Evolutionary conservation across 2,797 vertebrate genomes (phyloP).

Genomic region (Enteromius treurensis): DNA sequence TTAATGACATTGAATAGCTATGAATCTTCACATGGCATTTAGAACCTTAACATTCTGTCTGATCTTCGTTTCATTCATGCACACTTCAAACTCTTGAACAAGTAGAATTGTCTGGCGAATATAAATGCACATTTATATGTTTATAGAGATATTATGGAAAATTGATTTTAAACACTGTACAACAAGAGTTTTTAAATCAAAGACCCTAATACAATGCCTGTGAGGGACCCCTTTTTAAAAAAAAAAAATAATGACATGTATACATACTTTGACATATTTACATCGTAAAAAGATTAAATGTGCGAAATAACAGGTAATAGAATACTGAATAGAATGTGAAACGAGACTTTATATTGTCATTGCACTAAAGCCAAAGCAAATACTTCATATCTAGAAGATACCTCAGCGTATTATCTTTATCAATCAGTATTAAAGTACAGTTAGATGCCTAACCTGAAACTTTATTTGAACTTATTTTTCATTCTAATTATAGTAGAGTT

Average conservation of each 20-base stretch:
- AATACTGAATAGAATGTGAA: neutral
- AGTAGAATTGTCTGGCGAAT: neutral
- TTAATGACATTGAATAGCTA: slow-evolving; percentile 27
- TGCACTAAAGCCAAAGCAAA: neutral
- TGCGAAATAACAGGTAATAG: neutral
- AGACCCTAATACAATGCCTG: neutral
- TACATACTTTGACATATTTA: neutral
- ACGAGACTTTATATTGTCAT: neutral
- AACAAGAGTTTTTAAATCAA: neutral
- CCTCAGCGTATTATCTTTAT: too few relatives aligned
- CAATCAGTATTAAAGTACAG: neutral
- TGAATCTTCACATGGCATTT: slow-evolving; percentile 29
- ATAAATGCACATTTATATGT: neutral
- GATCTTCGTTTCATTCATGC: neutral
- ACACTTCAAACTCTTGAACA: neutral
- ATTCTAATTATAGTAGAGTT: neutral
- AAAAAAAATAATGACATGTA: neutral
- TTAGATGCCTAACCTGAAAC: neutral
- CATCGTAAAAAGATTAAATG: neutral
- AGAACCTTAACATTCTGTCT: slow-evolving; percentile 28
- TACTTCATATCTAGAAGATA: neutral
- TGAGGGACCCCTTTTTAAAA: neutral
- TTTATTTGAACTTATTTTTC: neutral
- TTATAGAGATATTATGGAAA: neutral
- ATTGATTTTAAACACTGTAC: neutral